A percentile compares a stretch with the other conserved stretches of the same genome.
Evolutionary conservation across 1,140 invertebrate species (phyloP).

Genomic region (Tetramorium simillimum): DNA sequence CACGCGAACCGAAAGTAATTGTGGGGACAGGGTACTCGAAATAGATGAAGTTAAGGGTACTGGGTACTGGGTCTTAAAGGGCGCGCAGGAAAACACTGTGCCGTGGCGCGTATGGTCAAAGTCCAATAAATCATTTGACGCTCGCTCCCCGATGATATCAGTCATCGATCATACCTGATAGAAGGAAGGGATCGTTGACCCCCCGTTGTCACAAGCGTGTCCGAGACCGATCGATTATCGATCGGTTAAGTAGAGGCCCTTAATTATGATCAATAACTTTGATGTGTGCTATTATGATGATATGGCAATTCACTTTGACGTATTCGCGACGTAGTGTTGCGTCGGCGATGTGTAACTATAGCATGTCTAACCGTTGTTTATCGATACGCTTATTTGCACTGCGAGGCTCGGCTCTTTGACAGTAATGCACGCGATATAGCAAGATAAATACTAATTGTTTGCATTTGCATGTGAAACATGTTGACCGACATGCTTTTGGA

Average conservation of each 20-base stretch:
- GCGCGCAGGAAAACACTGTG: slow-evolving; percentile 32
- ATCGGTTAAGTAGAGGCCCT: slow-evolving; percentile 65
- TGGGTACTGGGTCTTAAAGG: slow-evolving; percentile 46
- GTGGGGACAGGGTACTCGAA: not conserved
- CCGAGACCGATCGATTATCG: slow-evolving; percentile 61
- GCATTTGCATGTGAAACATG: not conserved
- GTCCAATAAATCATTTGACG: slow-evolving; percentile 67
- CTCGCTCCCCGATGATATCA: slow-evolving; percentile 60
- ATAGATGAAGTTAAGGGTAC: slow-evolving; percentile 40
- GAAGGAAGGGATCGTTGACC: slow-evolving; percentile 70
- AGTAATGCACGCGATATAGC: slow-evolving; percentile 3
- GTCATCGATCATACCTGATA: slow-evolving; percentile 69
- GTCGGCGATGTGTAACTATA: not conserved
- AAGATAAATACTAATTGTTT: slow-evolving; percentile 52
- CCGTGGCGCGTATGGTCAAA: slow-evolving; percentile 41
- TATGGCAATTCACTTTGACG: slow-evolving; percentile 31
- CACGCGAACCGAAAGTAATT: slow-evolving; percentile 48
- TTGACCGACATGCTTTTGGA: not conserved
- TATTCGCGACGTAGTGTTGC: too few species aligned
- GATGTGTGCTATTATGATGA: slow-evolving; percentile 47
- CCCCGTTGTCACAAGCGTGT: slow-evolving; percentile 3
- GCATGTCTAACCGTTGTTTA: slow-evolving; percentile 8
- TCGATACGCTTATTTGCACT: slow-evolving; percentile 40
- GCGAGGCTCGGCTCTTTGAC: slow-evolving; percentile 28
- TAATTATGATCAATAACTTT: slow-evolving; percentile 69